Evolutionary conservation across 1,140 invertebrate genomes (phyloP), one percentile per base, ranked within the genome.

Genomic region (Apis florea): DNA sequence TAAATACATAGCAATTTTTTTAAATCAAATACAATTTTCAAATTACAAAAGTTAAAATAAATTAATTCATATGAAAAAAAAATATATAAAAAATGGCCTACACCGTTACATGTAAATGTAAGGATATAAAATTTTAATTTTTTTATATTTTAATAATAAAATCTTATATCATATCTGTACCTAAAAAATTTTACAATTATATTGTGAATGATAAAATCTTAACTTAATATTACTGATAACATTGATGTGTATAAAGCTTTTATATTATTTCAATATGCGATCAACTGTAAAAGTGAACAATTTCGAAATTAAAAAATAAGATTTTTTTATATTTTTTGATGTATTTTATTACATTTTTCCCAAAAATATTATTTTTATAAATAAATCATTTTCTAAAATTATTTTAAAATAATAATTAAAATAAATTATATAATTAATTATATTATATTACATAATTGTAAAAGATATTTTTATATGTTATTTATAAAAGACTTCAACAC

Each of bases 161-260:
- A 72, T 31, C 26, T 70, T 83, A 54, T 83, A 63, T 86, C 77
- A 83, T 85, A 68, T 19, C 49, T 82, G 58, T 82, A 58, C 49
- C 83, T 15, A 71, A 68, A 47, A 70, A 85, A 77, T 85, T 86
- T 74, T 76, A 75, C 71, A 56, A 71, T 56, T 58, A n/a, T 70
- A 59, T 85, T 51, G 53, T 76, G 59, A 75, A 70, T 56, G 58
- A 79, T 64, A 54, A 75, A 61, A 68, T 85, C 68, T 73, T 70
- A 51, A 72, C 71, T 79, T 73, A 76, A 75, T 71, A 86, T 64
- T 83, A 83, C 58, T 86, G 77, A 79, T 71, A 73, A 82, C 69
- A 72, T 75, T 64, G 66, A 75, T 76, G 51, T 87, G 85, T 87
- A 87, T 86, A 87, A 87, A 87, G 85, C 83, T 84, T 88, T 85